A percentile compares a stretch with the other conserved stretches of the same genome.
Conservation (phyloP, 2,797 vertebrate species). For the Rhinogobio ventralis region DNA sequence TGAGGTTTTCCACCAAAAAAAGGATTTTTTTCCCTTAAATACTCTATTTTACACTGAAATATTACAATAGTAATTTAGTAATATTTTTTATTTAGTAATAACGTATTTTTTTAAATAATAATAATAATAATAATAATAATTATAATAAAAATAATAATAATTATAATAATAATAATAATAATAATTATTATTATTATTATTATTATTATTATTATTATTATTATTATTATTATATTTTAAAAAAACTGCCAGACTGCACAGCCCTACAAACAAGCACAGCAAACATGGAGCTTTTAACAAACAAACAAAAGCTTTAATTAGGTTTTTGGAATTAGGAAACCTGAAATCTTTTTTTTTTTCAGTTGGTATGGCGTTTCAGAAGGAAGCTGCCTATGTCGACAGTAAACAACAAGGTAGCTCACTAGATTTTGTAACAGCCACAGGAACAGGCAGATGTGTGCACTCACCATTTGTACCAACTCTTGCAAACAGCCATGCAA, state of each 20-base stretch:
- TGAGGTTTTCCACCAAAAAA: not conserved
- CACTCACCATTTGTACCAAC: slow-evolving; percentile 99
- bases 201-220: too few relatives aligned
- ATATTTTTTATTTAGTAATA: not conserved
- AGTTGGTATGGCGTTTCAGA: not conserved
- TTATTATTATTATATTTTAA: too few relatives aligned
- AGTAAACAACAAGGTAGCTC: not conserved
- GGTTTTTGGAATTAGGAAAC: not conserved
- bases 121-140: too few relatives aligned
- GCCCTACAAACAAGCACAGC: too few relatives aligned
- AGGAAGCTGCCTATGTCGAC: not conserved
- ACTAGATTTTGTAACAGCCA: not conserved
- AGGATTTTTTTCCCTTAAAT: too few relatives aligned
- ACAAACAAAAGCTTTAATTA: not conserved
- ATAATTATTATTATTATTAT: too few relatives aligned
- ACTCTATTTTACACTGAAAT: too few relatives aligned
- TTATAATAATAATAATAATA: too few relatives aligned
- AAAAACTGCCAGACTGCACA: too few relatives aligned
- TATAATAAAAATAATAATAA: too few relatives aligned
- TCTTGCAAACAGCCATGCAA: slow-evolving; percentile 99
- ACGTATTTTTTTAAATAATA: too few relatives aligned
- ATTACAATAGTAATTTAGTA: not conserved
- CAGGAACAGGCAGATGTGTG: not conserved
- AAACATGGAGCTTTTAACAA: not conserved
- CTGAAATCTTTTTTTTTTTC: not conserved